phyloP scores from a whole-genome alignment of 2,888 invertebrate species.

The Drosophila robusta region DNA sequence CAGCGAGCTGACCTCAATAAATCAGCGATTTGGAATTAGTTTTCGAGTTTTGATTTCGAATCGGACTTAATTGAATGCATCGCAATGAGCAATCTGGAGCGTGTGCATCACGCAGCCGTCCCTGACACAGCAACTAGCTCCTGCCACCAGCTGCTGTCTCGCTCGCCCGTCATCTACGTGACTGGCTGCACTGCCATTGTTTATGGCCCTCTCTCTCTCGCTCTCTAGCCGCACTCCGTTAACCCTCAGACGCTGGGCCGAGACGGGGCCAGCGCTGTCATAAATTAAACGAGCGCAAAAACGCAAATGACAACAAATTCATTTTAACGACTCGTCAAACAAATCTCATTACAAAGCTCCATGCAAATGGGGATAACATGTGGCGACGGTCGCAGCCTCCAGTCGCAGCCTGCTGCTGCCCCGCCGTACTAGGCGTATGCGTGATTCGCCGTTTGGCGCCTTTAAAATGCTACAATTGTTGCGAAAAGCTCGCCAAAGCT shows the following conservation, averaged over 20 bases:
- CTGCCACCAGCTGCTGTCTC: not conserved
- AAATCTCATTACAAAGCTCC: slow-evolving; percentile 23
- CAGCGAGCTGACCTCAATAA: slow-evolving; percentile 41
- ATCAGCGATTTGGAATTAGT: not conserved
- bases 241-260: slow-evolving; percentile 18
- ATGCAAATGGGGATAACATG: slow-evolving; percentile 19
- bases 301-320: slow-evolving; percentile 27
- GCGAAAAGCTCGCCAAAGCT: slow-evolving; percentile 48
- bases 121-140: slow-evolving; percentile 18
- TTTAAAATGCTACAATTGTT: slow-evolving; percentile 21
- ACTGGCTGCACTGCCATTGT: slow-evolving; percentile 7
- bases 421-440: slow-evolving; percentile 14
- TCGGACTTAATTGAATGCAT: not conserved
- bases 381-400: slow-evolving; percentile 15
- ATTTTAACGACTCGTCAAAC: slow-evolving; percentile 21
- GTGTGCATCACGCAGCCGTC: slow-evolving; percentile 9
- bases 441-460: slow-evolving; percentile 16
- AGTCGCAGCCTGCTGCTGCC: not conserved
- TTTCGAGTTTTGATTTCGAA: not conserved
- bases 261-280: slow-evolving; percentile 53
- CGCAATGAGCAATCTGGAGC: slow-evolving; percentile 2
- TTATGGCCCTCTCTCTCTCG: not conserved
- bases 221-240: too few relatives aligned
- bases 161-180: not conserved
- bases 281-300: slow-evolving; percentile 48